Conservation (phyloP, 2,113 vertebrate species). For the Burhinus bistriatus region DNA sequence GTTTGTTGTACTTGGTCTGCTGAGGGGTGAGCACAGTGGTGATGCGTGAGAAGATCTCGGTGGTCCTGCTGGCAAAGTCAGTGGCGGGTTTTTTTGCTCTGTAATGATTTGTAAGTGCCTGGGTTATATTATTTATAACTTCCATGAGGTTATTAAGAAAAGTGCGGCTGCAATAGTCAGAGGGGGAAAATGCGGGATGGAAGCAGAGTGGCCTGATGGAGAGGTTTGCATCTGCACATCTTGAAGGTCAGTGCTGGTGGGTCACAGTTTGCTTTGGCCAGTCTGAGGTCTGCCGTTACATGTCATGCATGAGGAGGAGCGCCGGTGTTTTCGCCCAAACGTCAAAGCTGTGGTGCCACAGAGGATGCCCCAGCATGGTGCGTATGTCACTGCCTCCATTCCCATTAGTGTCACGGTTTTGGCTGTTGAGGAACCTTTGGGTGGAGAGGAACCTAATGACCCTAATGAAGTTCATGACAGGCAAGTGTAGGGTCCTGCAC, state of each 20-base stretch:
- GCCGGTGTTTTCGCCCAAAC: not conserved
- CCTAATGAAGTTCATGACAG: no score
- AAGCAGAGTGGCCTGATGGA: not conserved
- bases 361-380: not conserved
- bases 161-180: not conserved
- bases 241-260: not conserved
- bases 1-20: not conserved
- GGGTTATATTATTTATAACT: not conserved
- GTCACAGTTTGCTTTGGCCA: not conserved
- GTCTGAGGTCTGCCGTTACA: not conserved
- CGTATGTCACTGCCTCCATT: not conserved
- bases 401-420: not conserved
- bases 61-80: not conserved
- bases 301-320: not conserved
- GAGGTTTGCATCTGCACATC: not conserved
- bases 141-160: not conserved
- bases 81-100: fast-evolving
- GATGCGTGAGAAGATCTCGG: not conserved
- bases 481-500: no score
- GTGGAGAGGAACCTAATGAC: no score
- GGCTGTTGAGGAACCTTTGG: not conserved
- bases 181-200: fast-evolving
- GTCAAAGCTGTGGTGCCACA: not conserved
- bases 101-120: not conserved
- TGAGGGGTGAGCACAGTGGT: fast-evolving